These are phyloP conservation scores for Unio pictorum DNA, from an alignment of 2,888 invertebrate species.

Conservation along the genomic window DNA sequence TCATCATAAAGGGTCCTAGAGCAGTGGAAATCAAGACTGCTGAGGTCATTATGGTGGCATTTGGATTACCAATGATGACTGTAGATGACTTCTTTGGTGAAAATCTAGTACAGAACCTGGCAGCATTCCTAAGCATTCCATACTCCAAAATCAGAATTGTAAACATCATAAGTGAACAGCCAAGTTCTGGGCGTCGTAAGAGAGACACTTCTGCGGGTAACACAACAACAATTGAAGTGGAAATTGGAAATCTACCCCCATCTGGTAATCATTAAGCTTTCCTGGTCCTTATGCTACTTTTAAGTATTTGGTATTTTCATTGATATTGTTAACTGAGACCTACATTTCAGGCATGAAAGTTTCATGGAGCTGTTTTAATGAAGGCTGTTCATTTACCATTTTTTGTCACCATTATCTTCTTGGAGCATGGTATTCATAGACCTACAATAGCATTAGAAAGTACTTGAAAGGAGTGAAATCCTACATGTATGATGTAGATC, in stretches of 20 bases:
- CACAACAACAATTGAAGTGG: conserved; percentile 35
- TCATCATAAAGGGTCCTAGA: conserved; percentile 48
- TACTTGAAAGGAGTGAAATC: no score
- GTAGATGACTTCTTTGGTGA: conserved; percentile 64
- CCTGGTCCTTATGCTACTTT: no score
- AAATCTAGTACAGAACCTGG: conserved; percentile 58
- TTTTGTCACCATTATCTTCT: not conserved
- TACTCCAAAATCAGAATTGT: conserved; percentile 55
- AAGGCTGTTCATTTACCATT: not conserved
- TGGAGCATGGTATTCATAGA: not conserved
- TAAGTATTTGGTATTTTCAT: no score
- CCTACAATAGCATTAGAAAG: not conserved
- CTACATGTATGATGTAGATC: no score
- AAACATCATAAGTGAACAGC: conserved; percentile 46
- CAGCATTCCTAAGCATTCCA: conserved; percentile 56
- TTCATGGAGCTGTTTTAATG: no score
- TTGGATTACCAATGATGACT: conserved; percentile 48
- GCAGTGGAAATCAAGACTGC: conserved; percentile 41
- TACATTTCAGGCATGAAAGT: no score
- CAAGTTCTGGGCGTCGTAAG: conserved; percentile 21
- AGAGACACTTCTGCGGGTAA: conserved; percentile 21
- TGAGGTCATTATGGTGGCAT: conserved; percentile 47
- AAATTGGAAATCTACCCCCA: conserved; percentile 47
- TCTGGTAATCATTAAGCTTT: conserved; percentile 14
- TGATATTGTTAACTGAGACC: no score